These are phyloP conservation scores for Thalassaphorura encarpata DNA, from an alignment of 1,140 invertebrate species.

Conservation along the genomic window DNA sequence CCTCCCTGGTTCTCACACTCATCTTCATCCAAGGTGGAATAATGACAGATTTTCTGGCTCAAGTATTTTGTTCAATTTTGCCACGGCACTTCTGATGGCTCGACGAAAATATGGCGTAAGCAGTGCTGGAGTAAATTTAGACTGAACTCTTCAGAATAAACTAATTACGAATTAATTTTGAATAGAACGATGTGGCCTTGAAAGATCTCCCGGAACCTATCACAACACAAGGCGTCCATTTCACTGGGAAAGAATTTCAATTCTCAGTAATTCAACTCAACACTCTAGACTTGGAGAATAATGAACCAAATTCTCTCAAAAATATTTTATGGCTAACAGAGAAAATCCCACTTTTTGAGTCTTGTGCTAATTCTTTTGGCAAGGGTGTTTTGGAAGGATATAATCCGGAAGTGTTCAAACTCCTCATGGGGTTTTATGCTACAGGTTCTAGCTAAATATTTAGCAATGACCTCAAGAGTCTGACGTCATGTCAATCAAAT, in stretches of 20 bases:
- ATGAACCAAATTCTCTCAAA: constrained; percentile 41
- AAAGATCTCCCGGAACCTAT: constrained; percentile 57
- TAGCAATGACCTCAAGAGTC: not conserved
- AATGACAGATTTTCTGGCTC: constrained; percentile 41
- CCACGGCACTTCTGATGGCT: constrained; percentile 56
- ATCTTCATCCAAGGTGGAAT: constrained; percentile 41
- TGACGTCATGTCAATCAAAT: not conserved
- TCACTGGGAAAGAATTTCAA: constrained; percentile 59
- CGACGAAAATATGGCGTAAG: constrained; percentile 57
- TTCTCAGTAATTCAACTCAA: constrained; percentile 80
- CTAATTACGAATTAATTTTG: too few species aligned
- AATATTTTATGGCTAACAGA: constrained; percentile 69
- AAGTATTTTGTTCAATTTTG: constrained; percentile 59
- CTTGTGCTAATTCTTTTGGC: constrained; percentile 50
- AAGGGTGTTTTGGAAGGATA: constrained; percentile 58
- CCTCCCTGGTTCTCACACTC: constrained; percentile 50
- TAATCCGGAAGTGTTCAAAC: constrained; percentile 64
- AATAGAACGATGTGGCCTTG: constrained; percentile 48
- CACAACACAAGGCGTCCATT: constrained; percentile 65
- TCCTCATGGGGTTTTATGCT: constrained; percentile 49
- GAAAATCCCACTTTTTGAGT: constrained; percentile 54
- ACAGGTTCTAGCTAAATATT: not conserved
- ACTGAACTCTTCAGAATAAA: too few species aligned
- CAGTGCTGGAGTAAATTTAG: constrained; percentile 1
- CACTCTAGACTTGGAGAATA: constrained; percentile 53